Conservation (phyloP, 2,113 vertebrate genomes). For the Saimiri boliviensis region DNA sequence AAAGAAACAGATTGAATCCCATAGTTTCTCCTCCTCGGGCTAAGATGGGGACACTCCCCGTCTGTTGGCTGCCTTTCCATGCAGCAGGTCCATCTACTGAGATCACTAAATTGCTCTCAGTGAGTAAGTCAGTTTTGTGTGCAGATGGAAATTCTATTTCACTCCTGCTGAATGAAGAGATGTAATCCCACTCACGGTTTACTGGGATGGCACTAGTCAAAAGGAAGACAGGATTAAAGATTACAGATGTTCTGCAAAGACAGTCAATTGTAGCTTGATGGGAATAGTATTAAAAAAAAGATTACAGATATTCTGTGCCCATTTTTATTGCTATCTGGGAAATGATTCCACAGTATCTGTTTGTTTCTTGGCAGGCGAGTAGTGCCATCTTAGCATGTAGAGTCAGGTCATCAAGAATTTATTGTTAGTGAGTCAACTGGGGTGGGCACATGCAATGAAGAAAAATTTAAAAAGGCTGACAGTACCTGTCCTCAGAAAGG, state of each 20-base stretch:
- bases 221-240: neutral
- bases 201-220: neutral
- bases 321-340: neutral
- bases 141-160: neutral
- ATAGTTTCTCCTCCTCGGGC: neutral
- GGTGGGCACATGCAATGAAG: neutral
- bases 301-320: neutral
- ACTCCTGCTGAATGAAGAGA: neutral
- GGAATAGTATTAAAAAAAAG: neutral
- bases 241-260: neutral
- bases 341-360: neutral
- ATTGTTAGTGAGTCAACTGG: neutral
- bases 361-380: neutral
- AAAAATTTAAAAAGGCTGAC: neutral
- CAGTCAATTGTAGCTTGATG: no score
- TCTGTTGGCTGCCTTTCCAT: neutral
- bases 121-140: neutral
- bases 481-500: neutral
- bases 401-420: neutral
- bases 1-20: slow-evolving; percentile 5
- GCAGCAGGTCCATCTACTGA: neutral
- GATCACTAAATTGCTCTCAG: slow-evolving; percentile 22
- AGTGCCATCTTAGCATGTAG: neutral
- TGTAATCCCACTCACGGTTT: neutral
- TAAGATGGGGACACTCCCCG: neutral